phyloP scores from a whole-genome alignment of 2,888 invertebrate genomes.

The Unio delphinus region DNA sequence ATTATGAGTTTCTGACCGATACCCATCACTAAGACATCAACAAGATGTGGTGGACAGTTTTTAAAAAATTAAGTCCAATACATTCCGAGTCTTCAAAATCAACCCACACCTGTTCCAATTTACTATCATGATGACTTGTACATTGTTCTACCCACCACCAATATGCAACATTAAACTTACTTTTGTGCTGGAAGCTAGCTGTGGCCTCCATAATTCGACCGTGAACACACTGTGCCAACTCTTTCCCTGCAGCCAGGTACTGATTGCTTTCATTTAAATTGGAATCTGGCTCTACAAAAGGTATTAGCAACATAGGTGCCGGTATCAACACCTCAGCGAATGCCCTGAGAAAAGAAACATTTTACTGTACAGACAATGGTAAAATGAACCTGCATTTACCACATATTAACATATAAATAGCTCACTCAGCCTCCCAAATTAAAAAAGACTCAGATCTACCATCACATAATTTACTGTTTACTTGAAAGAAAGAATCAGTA shows the following conservation, averaged over 20 bases:
- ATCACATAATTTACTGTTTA: too few species aligned
- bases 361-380: background rate
- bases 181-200: slow-evolving; percentile 87
- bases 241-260: slow-evolving; percentile 92
- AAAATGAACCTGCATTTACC: background rate
- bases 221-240: slow-evolving; percentile 88
- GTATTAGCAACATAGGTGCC: slow-evolving; percentile 93
- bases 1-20: too few species aligned
- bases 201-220: slow-evolving; percentile 95
- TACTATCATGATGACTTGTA: too few species aligned
- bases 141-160: too few species aligned
- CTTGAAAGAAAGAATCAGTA: too few species aligned
- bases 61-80: too few species aligned
- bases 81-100: too few species aligned
- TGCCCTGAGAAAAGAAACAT: slow-evolving; percentile 77
- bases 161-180: slow-evolving; percentile 74
- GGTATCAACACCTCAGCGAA: slow-evolving; percentile 89
- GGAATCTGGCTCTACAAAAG: slow-evolving; percentile 84
- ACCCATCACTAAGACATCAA: too few species aligned
- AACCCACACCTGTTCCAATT: too few species aligned
- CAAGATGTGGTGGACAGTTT: too few species aligned
- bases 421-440: too few species aligned
- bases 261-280: slow-evolving; percentile 92
- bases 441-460: too few species aligned
- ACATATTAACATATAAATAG: background rate